These are phyloP conservation scores for Pygmarrhopalites habei DNA, from an alignment of 1,140 invertebrate genomes.

Conservation along the genomic window DNA sequence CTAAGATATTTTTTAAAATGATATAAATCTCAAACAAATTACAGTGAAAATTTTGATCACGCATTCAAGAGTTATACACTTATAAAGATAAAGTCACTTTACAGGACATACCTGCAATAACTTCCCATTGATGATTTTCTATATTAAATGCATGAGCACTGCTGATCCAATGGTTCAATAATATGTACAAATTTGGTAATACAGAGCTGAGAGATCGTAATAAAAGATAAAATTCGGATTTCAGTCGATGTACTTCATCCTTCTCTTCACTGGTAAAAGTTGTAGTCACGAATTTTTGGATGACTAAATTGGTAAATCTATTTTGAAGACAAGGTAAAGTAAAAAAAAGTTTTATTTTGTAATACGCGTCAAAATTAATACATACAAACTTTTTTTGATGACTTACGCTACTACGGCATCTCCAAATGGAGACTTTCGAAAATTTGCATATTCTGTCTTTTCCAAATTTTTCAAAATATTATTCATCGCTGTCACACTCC, in stretches of 20 bases:
- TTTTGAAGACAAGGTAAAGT: too few relatives aligned
- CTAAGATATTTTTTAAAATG: too few relatives aligned
- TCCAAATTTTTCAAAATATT: constrained; percentile 24
- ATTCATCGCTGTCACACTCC: constrained; percentile 7
- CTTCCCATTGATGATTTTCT: constrained; percentile 31
- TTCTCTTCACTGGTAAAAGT: constrained; percentile 17
- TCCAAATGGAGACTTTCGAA: too few relatives aligned
- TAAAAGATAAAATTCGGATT: constrained; percentile 26
- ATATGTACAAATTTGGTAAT: constrained; percentile 22
- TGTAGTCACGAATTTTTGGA: constrained; percentile 23
- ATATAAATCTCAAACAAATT: too few relatives aligned
- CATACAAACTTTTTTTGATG: too few relatives aligned
- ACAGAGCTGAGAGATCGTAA: constrained; percentile 17
- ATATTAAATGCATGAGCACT: constrained; percentile 17
- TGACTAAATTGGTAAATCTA: constrained; percentile 21
- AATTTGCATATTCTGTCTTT: too few relatives aligned
- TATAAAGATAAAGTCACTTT: too few relatives aligned
- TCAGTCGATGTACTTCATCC: constrained; percentile 27
- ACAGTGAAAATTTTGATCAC: too few relatives aligned
- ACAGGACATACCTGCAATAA: constrained; percentile 20
- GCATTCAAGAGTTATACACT: too few relatives aligned
- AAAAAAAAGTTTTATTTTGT: too few relatives aligned
- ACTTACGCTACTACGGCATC: too few relatives aligned
- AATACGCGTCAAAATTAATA: too few relatives aligned
- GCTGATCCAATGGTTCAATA: constrained; percentile 25